phyloP scores from a whole-genome alignment of 2,113 vertebrate genomes.

The Elaphurus davidianus region DNA sequence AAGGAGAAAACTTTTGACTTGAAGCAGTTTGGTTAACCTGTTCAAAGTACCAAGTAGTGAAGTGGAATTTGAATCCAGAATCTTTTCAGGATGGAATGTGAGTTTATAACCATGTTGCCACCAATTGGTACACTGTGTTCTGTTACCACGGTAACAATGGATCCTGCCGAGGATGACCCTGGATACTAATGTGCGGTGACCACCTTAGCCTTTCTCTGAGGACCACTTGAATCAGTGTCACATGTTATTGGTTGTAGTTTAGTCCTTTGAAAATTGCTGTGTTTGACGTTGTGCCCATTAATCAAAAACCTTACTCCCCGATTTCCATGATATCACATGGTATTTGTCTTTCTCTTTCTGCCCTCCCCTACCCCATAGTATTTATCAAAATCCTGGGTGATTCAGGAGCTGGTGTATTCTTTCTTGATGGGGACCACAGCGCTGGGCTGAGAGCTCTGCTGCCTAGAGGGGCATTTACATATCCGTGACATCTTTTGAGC shows the following conservation, averaged over 20 bases:
- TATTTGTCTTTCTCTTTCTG: background rate
- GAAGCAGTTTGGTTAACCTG: background rate
- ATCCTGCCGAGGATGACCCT: background rate
- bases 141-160: background rate
- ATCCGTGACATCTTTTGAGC: fast-evolving
- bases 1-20: background rate
- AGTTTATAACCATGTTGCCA: background rate
- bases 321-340: no score
- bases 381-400: background rate
- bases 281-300: fast-evolving
- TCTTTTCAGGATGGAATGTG: background rate
- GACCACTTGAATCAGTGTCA: background rate
- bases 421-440: background rate
- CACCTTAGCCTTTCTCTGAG: background rate
- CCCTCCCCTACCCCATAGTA: fast-evolving
- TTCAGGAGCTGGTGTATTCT: background rate
- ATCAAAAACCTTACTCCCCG: background rate
- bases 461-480: background rate
- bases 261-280: background rate
- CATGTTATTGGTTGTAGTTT: background rate
- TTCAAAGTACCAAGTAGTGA: background rate
- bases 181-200: fast-evolving
- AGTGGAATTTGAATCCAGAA: background rate
- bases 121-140: fast-evolving
- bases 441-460: background rate